These are phyloP conservation scores for Lasaia peninsularis DNA, from an alignment of 1,140 invertebrate species.

Conservation along the genomic window DNA sequence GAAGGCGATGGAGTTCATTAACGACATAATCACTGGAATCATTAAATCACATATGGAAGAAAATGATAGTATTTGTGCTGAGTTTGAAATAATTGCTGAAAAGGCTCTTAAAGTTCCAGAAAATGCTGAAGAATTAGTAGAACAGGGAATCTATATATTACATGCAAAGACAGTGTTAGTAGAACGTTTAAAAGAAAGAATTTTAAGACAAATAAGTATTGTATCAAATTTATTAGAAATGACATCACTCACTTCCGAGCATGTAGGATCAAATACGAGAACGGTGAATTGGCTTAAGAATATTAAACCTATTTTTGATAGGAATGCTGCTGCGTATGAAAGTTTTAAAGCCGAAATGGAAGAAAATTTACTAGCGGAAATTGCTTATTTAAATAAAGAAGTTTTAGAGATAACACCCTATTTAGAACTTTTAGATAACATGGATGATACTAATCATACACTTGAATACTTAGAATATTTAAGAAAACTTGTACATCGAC, in stretches of 20 bases:
- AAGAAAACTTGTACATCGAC: conserved; percentile 83
- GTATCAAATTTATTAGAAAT: conserved; percentile 83
- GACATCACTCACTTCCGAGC: conserved; percentile 80
- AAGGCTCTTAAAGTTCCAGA: conserved; percentile 81
- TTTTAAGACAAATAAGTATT: conserved; percentile 79
- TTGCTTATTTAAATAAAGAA: conserved; percentile 83
- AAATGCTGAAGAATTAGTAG: conserved; percentile 85
- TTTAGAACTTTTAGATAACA: conserved; percentile 81
- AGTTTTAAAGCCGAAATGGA: conserved; percentile 89
- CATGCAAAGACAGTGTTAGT: conserved; percentile 80
- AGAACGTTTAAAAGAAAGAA: conserved; percentile 79
- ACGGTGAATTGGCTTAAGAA: conserved; percentile 85
- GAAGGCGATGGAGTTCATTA: conserved; percentile 60
- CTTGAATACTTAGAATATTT: conserved; percentile 84
- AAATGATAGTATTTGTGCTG: conserved; percentile 81
- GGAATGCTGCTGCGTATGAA: conserved; percentile 86
- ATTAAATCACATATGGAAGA: conserved; percentile 60
- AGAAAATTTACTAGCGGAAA: conserved; percentile 83
- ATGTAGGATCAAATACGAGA: conserved; percentile 81
- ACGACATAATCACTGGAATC: conserved; percentile 62
- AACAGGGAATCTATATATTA: conserved; percentile 82
- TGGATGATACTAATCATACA: conserved; percentile 82
- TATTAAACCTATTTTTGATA: conserved; percentile 85
- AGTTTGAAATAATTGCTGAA: conserved; percentile 80
- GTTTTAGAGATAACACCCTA: conserved; percentile 85